phyloP scores from a whole-genome alignment of 23 tunicate genomes.

The Trididemnum nubilum region DNA sequence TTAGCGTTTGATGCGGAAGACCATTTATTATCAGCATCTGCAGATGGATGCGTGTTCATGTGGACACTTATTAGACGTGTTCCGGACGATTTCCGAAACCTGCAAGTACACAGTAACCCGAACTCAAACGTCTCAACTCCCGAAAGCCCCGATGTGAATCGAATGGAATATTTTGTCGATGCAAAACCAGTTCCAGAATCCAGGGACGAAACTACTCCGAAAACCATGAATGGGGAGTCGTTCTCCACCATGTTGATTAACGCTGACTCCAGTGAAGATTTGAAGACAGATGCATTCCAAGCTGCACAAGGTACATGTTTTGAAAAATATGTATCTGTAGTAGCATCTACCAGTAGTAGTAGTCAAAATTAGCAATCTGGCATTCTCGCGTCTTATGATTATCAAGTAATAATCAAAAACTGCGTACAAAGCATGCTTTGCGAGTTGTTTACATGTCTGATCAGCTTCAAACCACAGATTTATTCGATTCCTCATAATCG shows the following conservation, averaged over 20 bases:
- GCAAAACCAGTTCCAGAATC: not conserved
- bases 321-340: too few relatives aligned
- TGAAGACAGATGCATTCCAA: conserved; percentile 6
- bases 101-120: not conserved
- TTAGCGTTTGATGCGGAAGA: conserved; percentile 43
- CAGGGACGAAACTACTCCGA: not conserved
- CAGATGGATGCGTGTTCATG: conserved; percentile 72
- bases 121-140: conserved; percentile 19
- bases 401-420: too few relatives aligned
- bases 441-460: too few relatives aligned
- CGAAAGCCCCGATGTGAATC: conserved; percentile 17
- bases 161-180: conserved; percentile 26
- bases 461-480: too few relatives aligned
- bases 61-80: conserved; percentile 33
- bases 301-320: not conserved
- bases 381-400: too few relatives aligned
- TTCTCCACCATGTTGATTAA: not conserved
- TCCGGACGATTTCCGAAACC: not conserved
- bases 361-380: too few relatives aligned
- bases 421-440: too few relatives aligned
- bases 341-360: too few relatives aligned
- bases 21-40: conserved; percentile 55
- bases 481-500: too few relatives aligned
- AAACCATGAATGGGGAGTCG: conserved; percentile 6
- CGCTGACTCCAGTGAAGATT: not conserved